Conservation (phyloP, 2,888 invertebrate genomes). For the Aphelenchoides bicaudatus region DNA sequence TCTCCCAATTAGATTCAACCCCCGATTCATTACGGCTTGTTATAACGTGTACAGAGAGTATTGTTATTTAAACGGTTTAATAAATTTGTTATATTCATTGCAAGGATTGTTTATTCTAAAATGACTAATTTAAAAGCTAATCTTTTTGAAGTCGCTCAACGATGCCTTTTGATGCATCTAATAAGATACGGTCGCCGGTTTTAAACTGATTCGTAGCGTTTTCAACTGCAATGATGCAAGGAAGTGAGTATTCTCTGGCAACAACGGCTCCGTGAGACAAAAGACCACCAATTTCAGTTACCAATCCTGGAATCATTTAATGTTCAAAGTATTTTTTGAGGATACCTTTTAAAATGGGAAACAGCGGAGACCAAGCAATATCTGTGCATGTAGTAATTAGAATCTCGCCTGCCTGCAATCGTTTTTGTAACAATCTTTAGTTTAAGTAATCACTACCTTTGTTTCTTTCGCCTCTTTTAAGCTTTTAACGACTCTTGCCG, state of each 20-base stretch:
- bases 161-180: too few relatives aligned
- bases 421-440: background rate
- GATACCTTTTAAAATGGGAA: constrained; percentile 64
- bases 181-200: too few relatives aligned
- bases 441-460: constrained; percentile 9
- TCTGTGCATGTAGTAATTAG: constrained; percentile 64
- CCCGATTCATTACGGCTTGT: too few relatives aligned
- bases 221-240: constrained; percentile 63
- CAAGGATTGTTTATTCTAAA: too few relatives aligned
- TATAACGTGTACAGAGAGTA: too few relatives aligned
- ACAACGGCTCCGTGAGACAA: constrained; percentile 65
- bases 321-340: constrained; percentile 61
- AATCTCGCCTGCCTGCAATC: constrained; percentile 58
- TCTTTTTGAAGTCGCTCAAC: too few relatives aligned
- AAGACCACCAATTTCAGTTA: constrained; percentile 60
- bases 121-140: too few relatives aligned
- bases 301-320: background rate
- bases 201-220: constrained; percentile 61
- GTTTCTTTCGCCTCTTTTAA: constrained; percentile 68
- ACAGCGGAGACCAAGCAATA: constrained; percentile 64
- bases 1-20: too few relatives aligned
- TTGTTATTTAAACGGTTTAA: too few relatives aligned
- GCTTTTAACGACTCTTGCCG: constrained; percentile 72
- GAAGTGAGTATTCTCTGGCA: constrained; percentile 64
- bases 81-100: too few relatives aligned